Evolutionary conservation across 2,113 vertebrate genomes (phyloP).

Genomic region (Alligator sinensis): DNA sequence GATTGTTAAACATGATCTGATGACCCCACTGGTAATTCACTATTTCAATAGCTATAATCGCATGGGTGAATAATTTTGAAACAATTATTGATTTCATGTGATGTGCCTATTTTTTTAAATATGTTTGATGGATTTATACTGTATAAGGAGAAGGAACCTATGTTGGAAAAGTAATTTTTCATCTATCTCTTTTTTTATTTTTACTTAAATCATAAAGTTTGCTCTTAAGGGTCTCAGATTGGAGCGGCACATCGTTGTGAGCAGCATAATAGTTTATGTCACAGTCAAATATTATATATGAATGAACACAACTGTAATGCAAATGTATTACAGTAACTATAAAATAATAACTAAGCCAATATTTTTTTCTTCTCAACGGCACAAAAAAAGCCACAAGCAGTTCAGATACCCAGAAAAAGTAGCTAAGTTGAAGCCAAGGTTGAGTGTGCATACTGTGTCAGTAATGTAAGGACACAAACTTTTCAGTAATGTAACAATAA

Average conservation of each 20-base stretch:
- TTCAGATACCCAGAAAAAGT: not conserved
- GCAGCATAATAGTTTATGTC: not conserved
- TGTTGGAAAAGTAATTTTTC: not conserved
- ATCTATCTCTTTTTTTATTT: not conserved
- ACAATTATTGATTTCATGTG: not conserved
- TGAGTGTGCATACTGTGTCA: not conserved
- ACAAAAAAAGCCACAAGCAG: not conserved
- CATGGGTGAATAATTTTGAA: not conserved
- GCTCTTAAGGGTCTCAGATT: not conserved
- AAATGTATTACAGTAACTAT: not conserved
- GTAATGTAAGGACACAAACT: not conserved
- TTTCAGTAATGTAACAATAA: not conserved
- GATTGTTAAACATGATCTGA: not conserved
- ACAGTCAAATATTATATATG: not conserved
- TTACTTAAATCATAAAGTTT: not conserved
- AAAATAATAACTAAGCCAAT: not conserved
- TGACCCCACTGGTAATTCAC: not conserved
- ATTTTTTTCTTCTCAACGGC: not conserved
- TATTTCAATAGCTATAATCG: not conserved
- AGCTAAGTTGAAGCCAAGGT: not conserved
- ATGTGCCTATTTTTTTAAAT: not conserved
- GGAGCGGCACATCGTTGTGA: not conserved
- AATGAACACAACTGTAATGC: not conserved
- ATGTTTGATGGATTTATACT: not conserved
- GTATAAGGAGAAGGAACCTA: not conserved